Conservation (phyloP, 2,113 vertebrate species). For the Laticauda colubrina region DNA sequence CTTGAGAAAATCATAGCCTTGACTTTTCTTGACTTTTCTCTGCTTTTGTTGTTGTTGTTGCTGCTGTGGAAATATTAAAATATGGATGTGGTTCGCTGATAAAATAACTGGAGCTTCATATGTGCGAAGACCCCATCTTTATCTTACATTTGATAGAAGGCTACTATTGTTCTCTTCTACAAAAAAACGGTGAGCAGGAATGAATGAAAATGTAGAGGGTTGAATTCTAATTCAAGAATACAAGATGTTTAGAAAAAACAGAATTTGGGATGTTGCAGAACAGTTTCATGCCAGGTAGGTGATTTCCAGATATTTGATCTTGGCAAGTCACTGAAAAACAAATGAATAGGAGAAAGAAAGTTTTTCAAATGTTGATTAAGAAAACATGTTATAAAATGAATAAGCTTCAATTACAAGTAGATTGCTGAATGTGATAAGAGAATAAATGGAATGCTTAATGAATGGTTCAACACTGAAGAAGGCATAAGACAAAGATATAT, state of each 20-base stretch:
- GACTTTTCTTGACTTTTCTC: too few relatives aligned
- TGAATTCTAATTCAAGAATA: background rate
- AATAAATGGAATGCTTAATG: background rate
- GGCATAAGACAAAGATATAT: background rate
- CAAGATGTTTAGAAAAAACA: background rate
- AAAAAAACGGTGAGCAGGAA: background rate
- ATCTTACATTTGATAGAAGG: background rate
- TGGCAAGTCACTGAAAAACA: background rate
- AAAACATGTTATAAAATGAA: background rate
- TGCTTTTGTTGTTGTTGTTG: background rate
- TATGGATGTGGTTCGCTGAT: background rate
- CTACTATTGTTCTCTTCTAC: background rate
- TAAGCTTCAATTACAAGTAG: background rate
- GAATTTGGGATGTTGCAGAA: background rate
- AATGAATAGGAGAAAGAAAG: background rate
- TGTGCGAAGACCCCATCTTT: background rate
- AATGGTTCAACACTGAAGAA: background rate
- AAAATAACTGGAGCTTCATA: background rate
- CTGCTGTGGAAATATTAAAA: background rate
- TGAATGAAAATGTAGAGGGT: background rate
- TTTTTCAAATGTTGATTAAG: background rate
- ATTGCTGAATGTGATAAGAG: background rate
- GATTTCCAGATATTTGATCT: background rate
- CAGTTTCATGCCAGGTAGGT: background rate
- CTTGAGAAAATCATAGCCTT: too few relatives aligned